Evolutionary conservation across 2,888 invertebrate genomes (phyloP), one percentile per base, ranked within the genome.

Genomic region (Agrotis clavis): DNA sequence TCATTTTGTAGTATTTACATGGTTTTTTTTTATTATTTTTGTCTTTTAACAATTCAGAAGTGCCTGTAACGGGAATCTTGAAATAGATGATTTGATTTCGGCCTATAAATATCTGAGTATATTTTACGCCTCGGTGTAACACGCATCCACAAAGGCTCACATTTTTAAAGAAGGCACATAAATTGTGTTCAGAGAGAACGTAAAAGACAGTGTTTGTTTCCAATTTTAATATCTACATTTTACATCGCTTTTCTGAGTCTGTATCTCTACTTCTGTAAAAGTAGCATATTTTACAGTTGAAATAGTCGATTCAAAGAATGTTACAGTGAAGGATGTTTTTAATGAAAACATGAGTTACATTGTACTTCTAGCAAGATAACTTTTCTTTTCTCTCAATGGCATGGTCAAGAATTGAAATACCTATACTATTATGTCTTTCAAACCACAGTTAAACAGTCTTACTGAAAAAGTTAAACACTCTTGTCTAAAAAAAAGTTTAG

Each of bases 111-210:
- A 25, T 45, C 62, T 67, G 0, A 2, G 21, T n/a, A 41, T 13
- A n/a, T 7, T 25, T 59, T 66, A 65, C 77, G 30, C 1, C 47
- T 47, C 69, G 70, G 84, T 87, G 82, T 86, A 48, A 86, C 51
- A 41, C 1, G 7, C 59, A 16, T 30, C 62, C 67, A 6, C 45
- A 45, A 11, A 45, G 25, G 57, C 61, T 76, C 69, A 77, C 79
- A 86, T 83, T 86, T 86, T 82, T 65, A 79, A 86, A 84, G 81
- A 83, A 80, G 56, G 62, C 64, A 78, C 80, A 88, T 89, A 88
- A 84, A 89, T 89, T 85, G 70, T 60, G 60, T 84, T 80, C 60
- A 60, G 41, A 74, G 65, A 59, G 74, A 75, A 60, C 59, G 66
- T 62, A 61, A 72, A 60, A 81, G 79, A 71, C 77, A 73, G 64